These are phyloP conservation scores for Platorchestia sp. DNA, from an alignment of 1,140 invertebrate genomes.

Conservation along the genomic window DNA sequence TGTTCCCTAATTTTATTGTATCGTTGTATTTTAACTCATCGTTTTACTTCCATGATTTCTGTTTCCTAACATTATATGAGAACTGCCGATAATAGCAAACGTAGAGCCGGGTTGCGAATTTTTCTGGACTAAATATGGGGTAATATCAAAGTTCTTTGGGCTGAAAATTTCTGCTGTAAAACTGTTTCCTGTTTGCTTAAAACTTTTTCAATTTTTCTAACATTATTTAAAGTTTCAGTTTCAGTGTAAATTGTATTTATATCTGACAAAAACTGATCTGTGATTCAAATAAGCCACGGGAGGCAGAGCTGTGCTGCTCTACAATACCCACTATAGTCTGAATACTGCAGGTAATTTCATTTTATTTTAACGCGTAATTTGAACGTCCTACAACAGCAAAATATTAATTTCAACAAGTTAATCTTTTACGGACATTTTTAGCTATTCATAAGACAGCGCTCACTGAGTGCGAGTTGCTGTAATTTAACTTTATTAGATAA, in stretches of 20 bases:
- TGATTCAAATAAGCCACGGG: neutral
- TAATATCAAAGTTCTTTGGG: too few relatives aligned
- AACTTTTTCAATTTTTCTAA: neutral
- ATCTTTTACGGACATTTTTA: neutral
- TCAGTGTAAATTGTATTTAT: neutral
- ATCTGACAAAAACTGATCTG: neutral
- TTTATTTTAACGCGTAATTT: neutral
- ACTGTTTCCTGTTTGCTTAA: too few relatives aligned
- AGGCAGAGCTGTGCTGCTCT: neutral
- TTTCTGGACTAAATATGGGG: too few relatives aligned
- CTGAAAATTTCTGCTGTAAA: too few relatives aligned
- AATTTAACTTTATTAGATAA: neutral
- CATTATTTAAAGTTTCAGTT: neutral
- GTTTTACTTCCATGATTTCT: too few relatives aligned
- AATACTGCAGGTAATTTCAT: neutral
- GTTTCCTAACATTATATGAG: too few relatives aligned
- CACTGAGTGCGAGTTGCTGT: neutral
- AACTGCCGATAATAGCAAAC: too few relatives aligned
- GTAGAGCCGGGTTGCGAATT: too few relatives aligned
- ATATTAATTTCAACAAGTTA: neutral
- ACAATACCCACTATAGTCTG: neutral
- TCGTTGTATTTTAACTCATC: too few relatives aligned
- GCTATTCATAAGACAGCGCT: neutral
- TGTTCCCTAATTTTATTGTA: too few relatives aligned
- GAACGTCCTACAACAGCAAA: neutral